These are phyloP conservation scores for Spisula subtruncata DNA, from an alignment of 2,888 invertebrate species.

Conservation along the genomic window DNA sequence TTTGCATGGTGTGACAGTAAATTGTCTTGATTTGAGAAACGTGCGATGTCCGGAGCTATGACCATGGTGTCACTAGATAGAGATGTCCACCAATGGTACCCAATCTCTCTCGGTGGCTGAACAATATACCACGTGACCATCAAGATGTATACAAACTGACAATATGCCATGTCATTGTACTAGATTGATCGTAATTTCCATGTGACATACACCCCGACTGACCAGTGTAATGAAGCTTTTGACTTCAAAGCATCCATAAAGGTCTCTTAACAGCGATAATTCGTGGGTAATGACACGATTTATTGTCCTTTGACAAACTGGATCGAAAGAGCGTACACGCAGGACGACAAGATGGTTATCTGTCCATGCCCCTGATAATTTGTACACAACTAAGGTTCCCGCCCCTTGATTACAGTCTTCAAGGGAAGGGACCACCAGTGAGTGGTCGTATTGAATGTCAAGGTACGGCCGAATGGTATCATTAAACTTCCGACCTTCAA, in stretches of 20 bases:
- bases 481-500: slow-evolving; percentile 51
- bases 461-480: slow-evolving; percentile 19
- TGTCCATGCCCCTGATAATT: slow-evolving; percentile 49
- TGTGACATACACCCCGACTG: slow-evolving; percentile 14
- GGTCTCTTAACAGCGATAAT: slow-evolving; percentile 47
- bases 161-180: background rate
- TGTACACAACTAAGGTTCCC: slow-evolving; percentile 46
- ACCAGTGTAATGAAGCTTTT: background rate
- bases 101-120: background rate
- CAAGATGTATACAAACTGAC: background rate
- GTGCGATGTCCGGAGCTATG: background rate
- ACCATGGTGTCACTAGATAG: background rate
- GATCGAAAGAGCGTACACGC: slow-evolving; percentile 48
- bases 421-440: slow-evolving; percentile 45
- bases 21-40: background rate
- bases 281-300: slow-evolving; percentile 48
- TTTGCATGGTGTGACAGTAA: too few relatives aligned
- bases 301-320: slow-evolving; percentile 45
- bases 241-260: slow-evolving; percentile 46
- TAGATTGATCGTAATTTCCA: background rate
- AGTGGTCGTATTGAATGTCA: slow-evolving; percentile 44
- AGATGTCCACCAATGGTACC: background rate
- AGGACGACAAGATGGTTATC: slow-evolving; percentile 57
- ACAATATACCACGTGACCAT: background rate
- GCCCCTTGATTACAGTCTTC: slow-evolving; percentile 48